Evolutionary conservation across 2,888 invertebrate genomes (phyloP), one percentile per base, ranked within the genome.

Genomic region (Papilio elwesi): DNA sequence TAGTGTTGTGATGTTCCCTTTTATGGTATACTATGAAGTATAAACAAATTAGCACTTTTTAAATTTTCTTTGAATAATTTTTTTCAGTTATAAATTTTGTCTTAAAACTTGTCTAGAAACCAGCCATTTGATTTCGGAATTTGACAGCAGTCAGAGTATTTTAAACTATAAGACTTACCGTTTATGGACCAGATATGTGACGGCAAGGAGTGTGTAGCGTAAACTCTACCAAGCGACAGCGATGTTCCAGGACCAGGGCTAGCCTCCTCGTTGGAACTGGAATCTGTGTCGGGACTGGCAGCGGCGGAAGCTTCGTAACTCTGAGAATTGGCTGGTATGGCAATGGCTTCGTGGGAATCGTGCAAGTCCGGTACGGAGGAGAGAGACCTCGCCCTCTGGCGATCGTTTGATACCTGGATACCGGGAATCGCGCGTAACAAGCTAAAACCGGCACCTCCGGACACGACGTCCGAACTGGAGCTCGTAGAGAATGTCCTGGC

Each of bases 171-270:
- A 16, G 26, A 87, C 96, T 96, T 88, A 97, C 97, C 98, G 90
- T 98, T 97, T 83, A 98, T 94, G 81, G 98, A 97, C 97, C 97
- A 98, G 94, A 98, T 97, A 92, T 98, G 98, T 81, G 97, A 97
- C 86, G 98, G 98, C 93, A 98, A 94, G 82, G 97, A 98, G 90
- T 98, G 97, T 82, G 98, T 97, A 75, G 97, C 96, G 85, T 97
- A 97, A 51, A 97, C 97, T 78, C 97, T 94, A 74, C 97, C 96
- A 68, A 96, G 94, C 73, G 96, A 95, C 77, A 96, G 92, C 10
- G 93, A 90, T 0, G 91, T 87, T 59, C 90, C 90, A 0, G 93
- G 81, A 16, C 80, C 86, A 0, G 91, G 88, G 0, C 86, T 90
- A 1, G 95, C 94, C 80, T 96, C 96, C 82, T 96, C 96, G 66